Evolutionary conservation across 1,140 invertebrate genomes (phyloP).

Genomic region (Babylonia areolata): DNA sequence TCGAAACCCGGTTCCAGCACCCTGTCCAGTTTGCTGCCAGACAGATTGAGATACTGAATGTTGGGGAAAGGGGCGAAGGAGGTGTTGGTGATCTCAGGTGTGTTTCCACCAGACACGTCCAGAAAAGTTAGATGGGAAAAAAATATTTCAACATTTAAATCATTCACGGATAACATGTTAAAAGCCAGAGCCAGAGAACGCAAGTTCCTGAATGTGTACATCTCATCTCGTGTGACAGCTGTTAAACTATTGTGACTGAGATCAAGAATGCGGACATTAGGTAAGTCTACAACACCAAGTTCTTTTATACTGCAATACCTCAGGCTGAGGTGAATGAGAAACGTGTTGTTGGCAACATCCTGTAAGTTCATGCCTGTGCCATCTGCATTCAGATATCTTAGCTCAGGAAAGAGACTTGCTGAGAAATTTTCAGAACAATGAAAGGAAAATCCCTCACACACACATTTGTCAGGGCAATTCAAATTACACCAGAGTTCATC

Average conservation of each 20-base stretch:
- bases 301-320: neutral
- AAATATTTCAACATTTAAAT: neutral
- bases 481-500: no score
- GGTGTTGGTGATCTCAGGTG: neutral
- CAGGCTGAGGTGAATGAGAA: conserved; percentile 7
- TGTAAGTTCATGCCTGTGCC: no score
- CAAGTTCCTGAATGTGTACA: neutral
- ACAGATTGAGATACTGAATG: neutral
- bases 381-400: conserved; percentile 9
- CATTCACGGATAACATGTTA: conserved; percentile 34
- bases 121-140: neutral
- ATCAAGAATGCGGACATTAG: neutral
- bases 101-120: neutral
- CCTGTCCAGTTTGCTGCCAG: neutral
- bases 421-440: neutral
- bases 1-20: neutral
- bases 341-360: neutral
- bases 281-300: neutral
- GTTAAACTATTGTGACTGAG: neutral
- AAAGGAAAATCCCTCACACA: no score
- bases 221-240: neutral
- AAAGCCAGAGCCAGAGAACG: conserved; percentile 29
- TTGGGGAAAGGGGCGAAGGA: neutral
- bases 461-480: no score
- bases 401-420: neutral